phyloP scores from a whole-genome alignment of 2,113 vertebrate genomes.

The Herpetotheres cachinnans region DNA sequence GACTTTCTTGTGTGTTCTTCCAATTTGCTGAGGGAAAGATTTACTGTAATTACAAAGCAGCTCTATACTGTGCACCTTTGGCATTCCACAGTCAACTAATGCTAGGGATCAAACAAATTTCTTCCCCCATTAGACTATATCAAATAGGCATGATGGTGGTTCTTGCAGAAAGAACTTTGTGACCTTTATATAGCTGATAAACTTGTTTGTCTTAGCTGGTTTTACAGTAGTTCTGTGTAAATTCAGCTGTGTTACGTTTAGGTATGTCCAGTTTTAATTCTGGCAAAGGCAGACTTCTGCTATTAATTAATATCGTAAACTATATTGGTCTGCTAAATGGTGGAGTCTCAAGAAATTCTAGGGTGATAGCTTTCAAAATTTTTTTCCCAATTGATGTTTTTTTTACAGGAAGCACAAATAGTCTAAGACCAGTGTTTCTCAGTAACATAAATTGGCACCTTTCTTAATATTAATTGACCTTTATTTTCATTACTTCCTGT shows the following conservation, averaged over 20 bases:
- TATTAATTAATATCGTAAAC: neutral
- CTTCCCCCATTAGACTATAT: neutral
- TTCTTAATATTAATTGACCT: neutral
- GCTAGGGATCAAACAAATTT: rapidly evolving
- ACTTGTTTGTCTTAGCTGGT: neutral
- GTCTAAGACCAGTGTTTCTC: neutral
- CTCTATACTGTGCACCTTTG: neutral
- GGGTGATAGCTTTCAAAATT: neutral
- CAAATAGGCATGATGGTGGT: neutral
- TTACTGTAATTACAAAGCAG: neutral
- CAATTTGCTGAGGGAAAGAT: neutral
- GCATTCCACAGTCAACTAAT: rapidly evolving
- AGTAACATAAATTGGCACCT: neutral
- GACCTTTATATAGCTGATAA: neutral
- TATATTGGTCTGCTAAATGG: neutral
- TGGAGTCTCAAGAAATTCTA: neutral
- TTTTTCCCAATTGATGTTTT: neutral
- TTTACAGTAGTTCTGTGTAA: neutral
- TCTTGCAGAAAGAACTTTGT: neutral
- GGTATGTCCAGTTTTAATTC: neutral
- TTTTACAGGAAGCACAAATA: neutral
- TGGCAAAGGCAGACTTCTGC: neutral
- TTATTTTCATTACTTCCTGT: neutral
- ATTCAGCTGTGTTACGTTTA: neutral
- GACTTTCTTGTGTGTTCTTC: neutral